phyloP scores from a whole-genome alignment of 2,888 invertebrate species.

The Sisyra terminalis region DNA sequence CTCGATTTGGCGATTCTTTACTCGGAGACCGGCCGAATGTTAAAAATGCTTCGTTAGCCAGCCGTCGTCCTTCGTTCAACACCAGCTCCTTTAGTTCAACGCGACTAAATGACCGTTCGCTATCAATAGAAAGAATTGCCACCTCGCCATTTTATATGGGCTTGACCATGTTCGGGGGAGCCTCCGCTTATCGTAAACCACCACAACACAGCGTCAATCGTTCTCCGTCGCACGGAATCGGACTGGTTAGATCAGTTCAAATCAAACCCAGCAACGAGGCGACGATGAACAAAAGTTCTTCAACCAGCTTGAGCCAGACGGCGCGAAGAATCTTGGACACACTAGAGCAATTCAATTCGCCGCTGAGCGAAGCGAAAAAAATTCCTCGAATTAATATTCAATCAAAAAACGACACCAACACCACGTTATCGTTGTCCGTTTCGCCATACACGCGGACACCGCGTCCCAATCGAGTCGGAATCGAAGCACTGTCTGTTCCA shows the following conservation, averaged over 20 bases:
- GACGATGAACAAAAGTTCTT: slow-evolving; percentile 17
- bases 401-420: no score
- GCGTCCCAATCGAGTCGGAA: slow-evolving; percentile 7
- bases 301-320: slow-evolving; percentile 46
- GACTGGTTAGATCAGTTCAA: slow-evolving; percentile 21
- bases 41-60: slow-evolving; percentile 23
- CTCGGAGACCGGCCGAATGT: slow-evolving; percentile 21
- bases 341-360: slow-evolving; percentile 67
- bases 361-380: slow-evolving; percentile 59
- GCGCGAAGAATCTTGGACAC: slow-evolving; percentile 64
- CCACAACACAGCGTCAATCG: no score
- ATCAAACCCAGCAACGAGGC: slow-evolving; percentile 29
- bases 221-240: slow-evolving; percentile 12
- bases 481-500: slow-evolving; percentile 38
- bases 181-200: slow-evolving; percentile 35
- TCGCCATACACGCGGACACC: slow-evolving; percentile 3
- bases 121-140: slow-evolving; percentile 26
- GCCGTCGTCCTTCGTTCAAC: slow-evolving; percentile 32
- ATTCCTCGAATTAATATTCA: slow-evolving; percentile 36
- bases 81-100: slow-evolving; percentile 26
- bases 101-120: slow-evolving; percentile 26
- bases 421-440: slow-evolving; percentile 13
- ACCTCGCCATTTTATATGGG: slow-evolving; percentile 62
- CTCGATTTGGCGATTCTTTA: slow-evolving; percentile 19
- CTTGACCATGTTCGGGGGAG: slow-evolving; percentile 59